Evolutionary conservation across 2,797 vertebrate species (phyloP), one percentile per base, ranked within the genome.

Genomic region (Eleutherodactylus coqui): DNA sequence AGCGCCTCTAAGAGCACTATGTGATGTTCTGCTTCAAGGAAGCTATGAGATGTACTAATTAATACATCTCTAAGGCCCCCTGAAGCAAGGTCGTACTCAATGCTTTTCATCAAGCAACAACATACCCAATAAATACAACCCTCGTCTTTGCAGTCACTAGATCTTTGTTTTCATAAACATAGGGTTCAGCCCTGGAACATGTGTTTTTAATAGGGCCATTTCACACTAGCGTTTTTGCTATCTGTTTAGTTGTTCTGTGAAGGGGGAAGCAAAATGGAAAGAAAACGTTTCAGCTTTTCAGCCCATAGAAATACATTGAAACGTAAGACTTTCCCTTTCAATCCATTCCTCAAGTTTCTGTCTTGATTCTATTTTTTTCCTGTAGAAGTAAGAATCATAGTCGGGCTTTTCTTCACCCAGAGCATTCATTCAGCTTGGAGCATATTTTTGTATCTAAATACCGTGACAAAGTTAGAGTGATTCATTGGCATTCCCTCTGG

Each of bases 11-110:
- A 24, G 64, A 70, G 24, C 10, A 43, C 5, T 45, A 43, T 73
- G 38, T 73, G 69, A 73, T 73, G 24, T 73, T 73, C 41, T 43
- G 10, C 69, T 73, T 73, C 21, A 73, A 73, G 69, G 69, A 73
- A 73, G 17, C 13, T 27, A 16, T 43, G 36, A 73, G 24, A 14
- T 4, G 27, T 27, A 6, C 38, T 73, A 73, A 73, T 73, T 73
- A 73, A 27, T 73, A 43, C 2, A 5, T 45, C 69, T 73, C 24
- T 5, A 45, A 73, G 24, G 69, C 27, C n/a, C 69, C 69, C 45
- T 11, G 11, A 43, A 73, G 38, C 69, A 73, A 73, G 38, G 69
- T 73, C 38, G 45, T 43, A 14, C 4, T 43, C 69, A 45, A 41
- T 24, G 36, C 67, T 41, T 41, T 70, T 70, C 8, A 45, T 43